Conservation (phyloP, 2,113 vertebrate species). For the Cheilinus undulatus region DNA sequence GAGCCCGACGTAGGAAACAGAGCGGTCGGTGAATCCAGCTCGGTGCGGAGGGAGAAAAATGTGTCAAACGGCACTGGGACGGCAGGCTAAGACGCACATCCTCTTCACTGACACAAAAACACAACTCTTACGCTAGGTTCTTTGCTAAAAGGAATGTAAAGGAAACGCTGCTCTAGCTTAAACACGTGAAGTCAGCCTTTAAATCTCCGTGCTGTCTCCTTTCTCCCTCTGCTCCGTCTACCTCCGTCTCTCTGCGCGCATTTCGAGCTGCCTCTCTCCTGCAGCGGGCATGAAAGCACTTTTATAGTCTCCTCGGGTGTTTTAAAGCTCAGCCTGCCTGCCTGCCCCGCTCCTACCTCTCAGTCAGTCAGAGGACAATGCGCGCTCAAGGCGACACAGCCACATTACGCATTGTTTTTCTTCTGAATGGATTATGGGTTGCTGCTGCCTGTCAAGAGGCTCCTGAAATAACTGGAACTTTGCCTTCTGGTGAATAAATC, state of each 20-base stretch:
- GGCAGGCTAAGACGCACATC: conserved; percentile 66
- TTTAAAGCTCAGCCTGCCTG: conserved; percentile 66
- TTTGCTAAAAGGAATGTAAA: not conserved
- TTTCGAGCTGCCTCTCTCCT: conserved; percentile 47
- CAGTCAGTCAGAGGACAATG: conserved; percentile 50
- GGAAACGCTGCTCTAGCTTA: conserved; percentile 27
- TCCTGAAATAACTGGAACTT: conserved; percentile 32
- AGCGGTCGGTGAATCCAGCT: conserved; percentile 27
- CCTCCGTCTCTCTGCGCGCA: conserved; percentile 57
- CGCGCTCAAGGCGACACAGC: conserved; percentile 35
- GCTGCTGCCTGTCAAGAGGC: not conserved
- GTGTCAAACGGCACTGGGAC: conserved; percentile 61
- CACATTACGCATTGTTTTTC: conserved; percentile 32
- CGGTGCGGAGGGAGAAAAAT: conserved; percentile 9
- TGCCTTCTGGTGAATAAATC: not conserved
- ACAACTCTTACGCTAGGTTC: not conserved
- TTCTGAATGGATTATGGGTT: conserved; percentile 40
- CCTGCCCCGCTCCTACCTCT: conserved; percentile 60
- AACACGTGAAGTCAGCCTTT: conserved; percentile 27
- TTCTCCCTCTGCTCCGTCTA: conserved; percentile 46
- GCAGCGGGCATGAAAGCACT: conserved; percentile 72
- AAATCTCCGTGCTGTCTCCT: conserved; percentile 17
- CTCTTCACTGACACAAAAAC: conserved; percentile 27
- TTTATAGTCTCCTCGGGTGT: conserved; percentile 77
- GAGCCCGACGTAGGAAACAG: conserved; percentile 28